Evolutionary conservation across 1,140 invertebrate species (phyloP).

Genomic region (Lucilia sericata): DNA sequence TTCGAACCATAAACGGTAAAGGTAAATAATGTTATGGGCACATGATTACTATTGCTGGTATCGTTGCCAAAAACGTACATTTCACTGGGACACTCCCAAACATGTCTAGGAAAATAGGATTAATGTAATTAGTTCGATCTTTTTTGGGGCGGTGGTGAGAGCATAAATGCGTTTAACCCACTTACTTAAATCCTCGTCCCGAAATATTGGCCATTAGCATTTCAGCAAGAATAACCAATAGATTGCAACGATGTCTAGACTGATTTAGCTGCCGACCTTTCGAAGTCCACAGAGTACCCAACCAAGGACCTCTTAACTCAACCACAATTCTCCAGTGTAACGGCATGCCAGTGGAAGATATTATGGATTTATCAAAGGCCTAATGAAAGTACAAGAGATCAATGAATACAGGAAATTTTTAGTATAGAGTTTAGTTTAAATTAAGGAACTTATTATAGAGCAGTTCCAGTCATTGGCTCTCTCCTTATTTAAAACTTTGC

Average conservation of each 20-base stretch:
- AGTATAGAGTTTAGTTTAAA: too few relatives aligned
- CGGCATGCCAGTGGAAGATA: conserved; percentile 38
- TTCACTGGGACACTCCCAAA: conserved; percentile 45
- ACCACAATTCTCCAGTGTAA: conserved; percentile 44
- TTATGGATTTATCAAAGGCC: conserved; percentile 45
- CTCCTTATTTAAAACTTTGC: neutral
- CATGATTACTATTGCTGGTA: conserved; percentile 42
- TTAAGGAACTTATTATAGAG: too few relatives aligned
- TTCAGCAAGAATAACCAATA: conserved; percentile 45
- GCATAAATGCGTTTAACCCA: too few relatives aligned
- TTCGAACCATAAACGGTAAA: conserved; percentile 47
- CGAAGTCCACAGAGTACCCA: conserved; percentile 48
- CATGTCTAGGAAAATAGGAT: conserved; percentile 34
- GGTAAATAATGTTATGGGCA: conserved; percentile 39
- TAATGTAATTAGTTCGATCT: neutral
- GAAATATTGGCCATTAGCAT: conserved; percentile 47
- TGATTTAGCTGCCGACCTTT: conserved; percentile 8
- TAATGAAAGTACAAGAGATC: too few relatives aligned
- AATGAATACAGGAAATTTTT: neutral
- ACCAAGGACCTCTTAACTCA: conserved; percentile 45
- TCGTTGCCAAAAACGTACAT: conserved; percentile 47
- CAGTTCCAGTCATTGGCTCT: too few relatives aligned
- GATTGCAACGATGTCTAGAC: conserved; percentile 22
- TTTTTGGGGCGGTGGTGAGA: too few relatives aligned
- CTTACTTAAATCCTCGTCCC: conserved; percentile 42